phyloP scores from a whole-genome alignment of 2,797 vertebrate genomes.

The Gadopsis bispinosus region DNA sequence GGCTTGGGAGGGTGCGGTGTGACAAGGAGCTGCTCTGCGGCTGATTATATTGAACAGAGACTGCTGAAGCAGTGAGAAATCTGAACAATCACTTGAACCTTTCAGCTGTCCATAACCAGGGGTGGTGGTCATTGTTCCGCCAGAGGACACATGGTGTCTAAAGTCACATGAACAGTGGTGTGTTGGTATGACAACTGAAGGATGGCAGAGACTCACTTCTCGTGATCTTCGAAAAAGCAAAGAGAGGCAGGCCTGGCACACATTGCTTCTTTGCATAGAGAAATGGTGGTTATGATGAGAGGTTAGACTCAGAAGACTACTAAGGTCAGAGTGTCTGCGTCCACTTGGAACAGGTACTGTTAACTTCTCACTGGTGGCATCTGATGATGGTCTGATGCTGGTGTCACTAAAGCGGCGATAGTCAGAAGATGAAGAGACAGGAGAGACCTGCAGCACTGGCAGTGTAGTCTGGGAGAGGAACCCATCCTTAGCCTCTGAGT shows the following conservation, averaged over 20 bases:
- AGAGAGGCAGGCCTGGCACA: constrained; percentile 77
- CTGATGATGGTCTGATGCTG: constrained; percentile 38
- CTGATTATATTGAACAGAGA: constrained; percentile 84
- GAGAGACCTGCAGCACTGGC: constrained; percentile 47
- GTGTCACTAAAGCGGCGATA: constrained; percentile 80
- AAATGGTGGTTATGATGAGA: constrained; percentile 64
- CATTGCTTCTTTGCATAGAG: constrained; percentile 40
- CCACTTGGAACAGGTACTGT: constrained; percentile 32
- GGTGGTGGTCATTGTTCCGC: constrained; percentile 21
- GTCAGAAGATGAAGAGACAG: constrained; percentile 51
- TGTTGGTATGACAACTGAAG: constrained; percentile 35
- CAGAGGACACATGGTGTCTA: constrained; percentile 35
- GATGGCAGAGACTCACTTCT: constrained; percentile 24
- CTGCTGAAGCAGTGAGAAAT: constrained; percentile 83
- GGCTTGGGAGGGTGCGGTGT: constrained; percentile 45
- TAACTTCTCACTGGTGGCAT: constrained; percentile 32
- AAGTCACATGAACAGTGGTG: constrained; percentile 60
- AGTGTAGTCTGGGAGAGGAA: constrained; percentile 33
- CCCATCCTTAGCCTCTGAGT: constrained; percentile 46
- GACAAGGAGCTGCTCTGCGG: constrained; percentile 69
- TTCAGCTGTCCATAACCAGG: constrained; percentile 54
- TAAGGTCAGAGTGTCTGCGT: constrained; percentile 82
- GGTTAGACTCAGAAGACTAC: constrained; percentile 65
- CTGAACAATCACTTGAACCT: constrained; percentile 71
- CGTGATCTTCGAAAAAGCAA: constrained; percentile 66